Conservation (phyloP, 2,888 invertebrate genomes). For the Nymphalis c-album region DNA sequence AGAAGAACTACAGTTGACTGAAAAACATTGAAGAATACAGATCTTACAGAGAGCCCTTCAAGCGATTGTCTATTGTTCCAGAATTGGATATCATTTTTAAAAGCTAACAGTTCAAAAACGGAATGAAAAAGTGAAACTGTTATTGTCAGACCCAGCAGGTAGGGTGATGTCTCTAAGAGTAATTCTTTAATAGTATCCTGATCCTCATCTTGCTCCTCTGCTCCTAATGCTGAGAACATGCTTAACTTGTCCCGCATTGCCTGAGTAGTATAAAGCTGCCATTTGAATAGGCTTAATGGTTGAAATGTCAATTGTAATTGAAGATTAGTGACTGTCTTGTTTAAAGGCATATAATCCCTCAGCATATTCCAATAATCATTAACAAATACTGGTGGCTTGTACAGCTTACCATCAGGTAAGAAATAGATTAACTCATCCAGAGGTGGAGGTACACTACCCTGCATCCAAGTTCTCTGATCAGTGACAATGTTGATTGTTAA, state of each 20-base stretch:
- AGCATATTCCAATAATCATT: slow-evolving; percentile 99
- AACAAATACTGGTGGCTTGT: slow-evolving; percentile 95
- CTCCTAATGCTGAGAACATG: slow-evolving; percentile 82
- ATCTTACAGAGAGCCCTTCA: slow-evolving; percentile 98
- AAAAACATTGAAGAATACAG: slow-evolving; percentile 99
- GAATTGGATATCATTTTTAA: slow-evolving; percentile 99
- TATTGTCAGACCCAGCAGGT: slow-evolving; percentile 94
- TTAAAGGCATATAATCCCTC: slow-evolving; percentile 95
- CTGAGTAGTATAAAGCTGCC: slow-evolving; percentile 99
- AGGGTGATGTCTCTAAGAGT: slow-evolving; percentile 97
- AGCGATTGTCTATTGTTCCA: slow-evolving; percentile 99
- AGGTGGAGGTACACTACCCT: slow-evolving; percentile 94
- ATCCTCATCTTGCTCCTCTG: slow-evolving; percentile 92
- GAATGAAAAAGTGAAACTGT: slow-evolving; percentile 97
- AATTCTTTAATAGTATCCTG: slow-evolving; percentile 96
- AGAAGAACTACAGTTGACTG: slow-evolving; percentile 96
- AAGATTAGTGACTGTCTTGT: slow-evolving; percentile 88
- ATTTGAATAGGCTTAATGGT: slow-evolving; percentile 97
- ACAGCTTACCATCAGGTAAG: slow-evolving; percentile 90
- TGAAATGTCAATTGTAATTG: slow-evolving; percentile 89
- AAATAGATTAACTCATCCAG: slow-evolving; percentile 96
- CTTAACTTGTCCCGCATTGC: slow-evolving; percentile 95
- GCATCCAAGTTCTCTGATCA: slow-evolving; percentile 97
- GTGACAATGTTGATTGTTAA: slow-evolving; percentile 96
- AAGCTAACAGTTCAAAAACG: slow-evolving; percentile 98